These are phyloP conservation scores for Equus przewalskii DNA, from an alignment of 2,113 vertebrate genomes.

Conservation along the genomic window DNA sequence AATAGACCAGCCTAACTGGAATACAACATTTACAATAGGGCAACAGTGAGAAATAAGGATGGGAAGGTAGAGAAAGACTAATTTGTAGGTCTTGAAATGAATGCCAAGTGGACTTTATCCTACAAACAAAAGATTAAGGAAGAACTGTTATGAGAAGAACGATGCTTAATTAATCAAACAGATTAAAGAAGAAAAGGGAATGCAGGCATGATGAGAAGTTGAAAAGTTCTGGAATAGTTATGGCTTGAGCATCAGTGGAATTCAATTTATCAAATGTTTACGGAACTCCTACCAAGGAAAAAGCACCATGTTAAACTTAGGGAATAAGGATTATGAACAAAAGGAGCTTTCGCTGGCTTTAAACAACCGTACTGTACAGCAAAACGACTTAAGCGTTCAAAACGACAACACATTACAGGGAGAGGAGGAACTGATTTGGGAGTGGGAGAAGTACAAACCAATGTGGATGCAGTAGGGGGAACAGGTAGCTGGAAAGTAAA, in stretches of 20 bases:
- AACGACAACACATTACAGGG: not conserved
- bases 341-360: not conserved
- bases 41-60: constrained; percentile 42
- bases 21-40: not conserved
- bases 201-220: not conserved
- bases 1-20: not conserved
- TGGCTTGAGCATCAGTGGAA: not conserved
- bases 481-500: not conserved
- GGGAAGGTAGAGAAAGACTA: not conserved
- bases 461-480: not conserved
- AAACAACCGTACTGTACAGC: not conserved
- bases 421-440: not conserved
- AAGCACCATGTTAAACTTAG: not conserved
- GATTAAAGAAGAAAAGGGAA: not conserved
- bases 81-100: constrained; percentile 1
- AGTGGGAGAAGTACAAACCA: not conserved
- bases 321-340: not conserved
- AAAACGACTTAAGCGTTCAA: constrained; percentile 19
- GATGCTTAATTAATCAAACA: not conserved
- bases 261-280: not conserved
- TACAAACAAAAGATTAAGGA: not conserved
- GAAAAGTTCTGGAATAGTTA: constrained; percentile 2
- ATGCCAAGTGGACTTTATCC: not conserved
- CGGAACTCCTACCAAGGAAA: not conserved
- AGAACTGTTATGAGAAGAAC: not conserved